phyloP scores from a whole-genome alignment of 2,888 invertebrate genomes.

The Aricia artaxerxes region DNA sequence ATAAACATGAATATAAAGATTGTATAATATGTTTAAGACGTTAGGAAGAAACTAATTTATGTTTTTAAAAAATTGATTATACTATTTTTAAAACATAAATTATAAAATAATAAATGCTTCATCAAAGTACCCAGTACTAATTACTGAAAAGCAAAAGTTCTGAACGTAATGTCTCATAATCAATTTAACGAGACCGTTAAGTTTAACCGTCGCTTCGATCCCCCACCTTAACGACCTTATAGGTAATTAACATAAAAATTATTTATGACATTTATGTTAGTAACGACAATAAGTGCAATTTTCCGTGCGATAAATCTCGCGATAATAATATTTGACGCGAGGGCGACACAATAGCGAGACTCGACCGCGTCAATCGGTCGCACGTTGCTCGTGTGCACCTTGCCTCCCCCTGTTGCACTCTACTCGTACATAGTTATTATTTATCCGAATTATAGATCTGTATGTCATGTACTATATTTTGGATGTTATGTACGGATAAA shows the following conservation, averaged over 20 bases:
- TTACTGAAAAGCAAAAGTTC: neutral
- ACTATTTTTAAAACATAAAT: too few species aligned
- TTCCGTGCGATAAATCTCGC: conserved; percentile 77
- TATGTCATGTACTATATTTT: neutral
- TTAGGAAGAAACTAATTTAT: too few species aligned
- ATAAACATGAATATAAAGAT: too few species aligned
- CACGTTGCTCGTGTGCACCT: conserved; percentile 57
- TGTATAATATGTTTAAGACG: too few species aligned
- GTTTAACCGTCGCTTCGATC: conserved; percentile 18
- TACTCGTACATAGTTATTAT: conserved; percentile 5
- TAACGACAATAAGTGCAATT: conserved; percentile 76
- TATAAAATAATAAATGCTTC: neutral
- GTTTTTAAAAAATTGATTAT: too few species aligned
- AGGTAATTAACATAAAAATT: conserved; percentile 72
- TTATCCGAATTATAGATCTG: neutral
- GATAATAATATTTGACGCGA: conserved; percentile 74
- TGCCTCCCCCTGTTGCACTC: conserved; percentile 48
- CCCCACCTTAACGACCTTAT: conserved; percentile 51
- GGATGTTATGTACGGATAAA: neutral
- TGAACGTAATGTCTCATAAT: neutral
- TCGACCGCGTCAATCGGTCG: conserved; percentile 62
- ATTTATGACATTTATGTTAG: conserved; percentile 72
- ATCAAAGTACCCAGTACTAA: neutral
- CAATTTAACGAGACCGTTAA: conserved; percentile 22
- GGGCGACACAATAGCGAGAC: conserved; percentile 57